Evolutionary conservation across 1,140 invertebrate genomes (phyloP).

Genomic region (Apocrypta bakeri): DNA sequence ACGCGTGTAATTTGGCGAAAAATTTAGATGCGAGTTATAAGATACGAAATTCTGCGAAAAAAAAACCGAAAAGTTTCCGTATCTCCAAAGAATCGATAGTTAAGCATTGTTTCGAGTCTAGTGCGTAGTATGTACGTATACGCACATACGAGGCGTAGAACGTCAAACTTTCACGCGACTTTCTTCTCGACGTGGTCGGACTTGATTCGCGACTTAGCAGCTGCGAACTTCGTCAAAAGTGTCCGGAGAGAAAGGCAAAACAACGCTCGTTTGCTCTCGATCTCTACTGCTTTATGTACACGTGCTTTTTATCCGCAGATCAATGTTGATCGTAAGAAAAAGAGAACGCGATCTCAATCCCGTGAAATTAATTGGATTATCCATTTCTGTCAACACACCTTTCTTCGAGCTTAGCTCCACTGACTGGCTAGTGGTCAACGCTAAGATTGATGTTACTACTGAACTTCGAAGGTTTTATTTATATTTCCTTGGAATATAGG

Average conservation of each 20-base stretch:
- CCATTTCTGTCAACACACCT: neutral
- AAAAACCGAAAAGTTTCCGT: too few species aligned
- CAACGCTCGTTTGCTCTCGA: neutral
- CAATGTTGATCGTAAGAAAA: neutral
- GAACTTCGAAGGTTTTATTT: neutral
- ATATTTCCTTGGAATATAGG: neutral
- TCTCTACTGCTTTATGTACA: neutral
- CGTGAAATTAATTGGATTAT: neutral
- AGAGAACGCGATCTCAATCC: slow-evolving; percentile 2
- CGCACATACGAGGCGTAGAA: neutral
- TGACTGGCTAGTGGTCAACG: neutral
- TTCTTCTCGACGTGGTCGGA: slow-evolving; percentile 58
- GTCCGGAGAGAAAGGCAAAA: slow-evolving; percentile 61
- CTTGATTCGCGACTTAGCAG: slow-evolving; percentile 19
- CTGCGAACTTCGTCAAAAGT: slow-evolving; percentile 31
- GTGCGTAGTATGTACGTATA: neutral
- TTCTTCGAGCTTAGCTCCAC: neutral
- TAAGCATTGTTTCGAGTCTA: neutral
- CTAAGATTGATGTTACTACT: neutral
- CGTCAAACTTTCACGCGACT: slow-evolving; percentile 64
- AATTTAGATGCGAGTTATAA: too few species aligned
- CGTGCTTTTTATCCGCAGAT: neutral
- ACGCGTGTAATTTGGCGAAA: too few species aligned
- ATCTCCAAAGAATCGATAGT: too few species aligned
- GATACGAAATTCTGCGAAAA: too few species aligned